A percentile compares a stretch with the other conserved stretches of the same genome.
phyloP scores from a whole-genome alignment of 2,888 invertebrate species.

The Hipparchia semele region DNA sequence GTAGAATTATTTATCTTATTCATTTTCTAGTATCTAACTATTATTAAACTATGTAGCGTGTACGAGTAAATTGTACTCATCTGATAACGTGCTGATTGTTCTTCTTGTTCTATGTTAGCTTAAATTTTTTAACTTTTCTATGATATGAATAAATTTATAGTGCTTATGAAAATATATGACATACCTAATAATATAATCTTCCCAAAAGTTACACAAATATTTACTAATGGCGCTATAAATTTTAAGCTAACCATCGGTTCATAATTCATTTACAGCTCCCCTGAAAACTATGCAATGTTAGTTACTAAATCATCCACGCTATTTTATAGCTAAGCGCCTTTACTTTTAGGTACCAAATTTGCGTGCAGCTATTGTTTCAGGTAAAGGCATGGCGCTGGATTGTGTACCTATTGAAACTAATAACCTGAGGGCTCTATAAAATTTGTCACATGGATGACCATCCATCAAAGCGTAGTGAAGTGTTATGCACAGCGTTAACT shows the following conservation, averaged over 20 bases:
- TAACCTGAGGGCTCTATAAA: conserved; percentile 51
- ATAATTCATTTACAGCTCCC: conserved; percentile 40
- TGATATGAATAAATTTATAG: background rate
- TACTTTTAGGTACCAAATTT: conserved; percentile 31
- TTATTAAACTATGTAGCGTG: too few species aligned
- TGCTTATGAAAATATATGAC: conserved; percentile 14
- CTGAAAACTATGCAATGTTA: conserved; percentile 18
- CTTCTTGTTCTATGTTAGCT: too few species aligned
- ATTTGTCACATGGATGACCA: conserved; percentile 56
- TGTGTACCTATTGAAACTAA: conserved; percentile 47
- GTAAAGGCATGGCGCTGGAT: conserved; percentile 29
- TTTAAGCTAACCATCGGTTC: conserved; percentile 40
- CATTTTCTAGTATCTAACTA: background rate
- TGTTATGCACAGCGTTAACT: conserved; percentile 44
- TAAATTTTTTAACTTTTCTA: too few species aligned
- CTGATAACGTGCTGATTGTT: too few species aligned
- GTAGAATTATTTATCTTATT: background rate
- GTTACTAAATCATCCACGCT: conserved; percentile 14
- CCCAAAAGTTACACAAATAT: conserved; percentile 37
- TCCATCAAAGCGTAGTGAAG: conserved; percentile 56
- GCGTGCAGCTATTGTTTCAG: conserved; percentile 20
- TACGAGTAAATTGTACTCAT: too few species aligned
- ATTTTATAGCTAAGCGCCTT: conserved; percentile 20
- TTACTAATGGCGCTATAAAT: conserved; percentile 45
- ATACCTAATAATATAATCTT: conserved; percentile 24